These are phyloP conservation scores for Troides helena DNA, from an alignment of 2,888 invertebrate species.

Conservation along the genomic window DNA sequence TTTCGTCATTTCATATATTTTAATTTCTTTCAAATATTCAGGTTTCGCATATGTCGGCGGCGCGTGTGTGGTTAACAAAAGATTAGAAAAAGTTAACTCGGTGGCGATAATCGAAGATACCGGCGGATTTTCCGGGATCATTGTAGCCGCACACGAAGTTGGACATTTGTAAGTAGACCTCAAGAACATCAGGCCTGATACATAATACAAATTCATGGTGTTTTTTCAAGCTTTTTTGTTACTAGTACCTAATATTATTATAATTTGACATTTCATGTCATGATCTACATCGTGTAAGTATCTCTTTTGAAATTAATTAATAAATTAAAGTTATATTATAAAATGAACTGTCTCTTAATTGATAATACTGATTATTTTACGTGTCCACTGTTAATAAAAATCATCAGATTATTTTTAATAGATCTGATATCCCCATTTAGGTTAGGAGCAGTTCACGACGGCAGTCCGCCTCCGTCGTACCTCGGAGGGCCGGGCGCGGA, in stretches of 20 bases:
- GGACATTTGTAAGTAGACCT: conserved; percentile 92
- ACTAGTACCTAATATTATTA: too few relatives aligned
- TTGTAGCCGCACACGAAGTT: conserved; percentile 97
- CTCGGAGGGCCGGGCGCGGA: conserved; percentile 96
- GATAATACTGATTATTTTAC: too few relatives aligned
- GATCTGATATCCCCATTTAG: conserved; percentile 66
- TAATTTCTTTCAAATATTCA: neutral
- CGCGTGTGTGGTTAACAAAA: conserved; percentile 96
- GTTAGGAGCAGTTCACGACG: conserved; percentile 97
- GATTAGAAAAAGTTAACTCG: conserved; percentile 96
- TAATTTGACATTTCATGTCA: too few relatives aligned
- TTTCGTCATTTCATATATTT: neutral
- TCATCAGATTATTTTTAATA: too few relatives aligned
- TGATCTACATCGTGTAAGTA: too few relatives aligned
- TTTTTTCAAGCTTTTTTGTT: neutral
- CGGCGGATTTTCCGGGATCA: conserved; percentile 97
- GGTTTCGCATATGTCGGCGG: conserved; percentile 98
- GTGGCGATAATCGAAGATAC: conserved; percentile 98
- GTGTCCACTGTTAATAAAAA: too few relatives aligned
- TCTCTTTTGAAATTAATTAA: too few relatives aligned
- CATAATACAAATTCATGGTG: too few relatives aligned
- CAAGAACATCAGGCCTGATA: neutral
- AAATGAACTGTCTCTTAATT: too few relatives aligned
- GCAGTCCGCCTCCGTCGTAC: conserved; percentile 96
- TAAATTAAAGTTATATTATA: too few relatives aligned